Conservation (phyloP, 92 coral and sea anemone species). For the Nematostella vectensis region DNA sequence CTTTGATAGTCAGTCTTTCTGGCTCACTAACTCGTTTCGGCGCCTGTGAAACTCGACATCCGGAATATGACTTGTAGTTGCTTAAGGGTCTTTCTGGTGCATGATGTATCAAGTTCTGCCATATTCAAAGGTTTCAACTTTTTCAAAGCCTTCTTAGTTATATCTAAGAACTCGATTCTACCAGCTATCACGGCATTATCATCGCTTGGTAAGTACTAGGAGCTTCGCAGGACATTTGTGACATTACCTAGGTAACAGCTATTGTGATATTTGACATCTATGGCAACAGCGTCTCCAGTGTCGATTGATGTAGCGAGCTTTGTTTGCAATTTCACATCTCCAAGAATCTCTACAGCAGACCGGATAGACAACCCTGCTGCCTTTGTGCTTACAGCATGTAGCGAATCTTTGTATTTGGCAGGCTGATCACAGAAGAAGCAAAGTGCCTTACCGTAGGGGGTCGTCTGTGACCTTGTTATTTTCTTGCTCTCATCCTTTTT, state of each 20-base stretch:
- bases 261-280: slow-evolving; percentile 35
- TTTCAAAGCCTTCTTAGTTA: slow-evolving; percentile 17
- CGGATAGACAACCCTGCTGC: slow-evolving; percentile 33
- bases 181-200: slow-evolving; percentile 14
- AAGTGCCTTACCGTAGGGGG: slow-evolving; percentile 20
- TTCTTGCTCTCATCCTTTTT: slow-evolving; percentile 9
- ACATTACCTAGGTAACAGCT: slow-evolving; percentile 8
- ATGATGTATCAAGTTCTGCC: slow-evolving; percentile 40
- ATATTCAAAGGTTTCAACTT: slow-evolving; percentile 28
- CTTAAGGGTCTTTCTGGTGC: slow-evolving; percentile 39
- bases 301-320: slow-evolving; percentile 25
- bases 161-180: slow-evolving; percentile 27
- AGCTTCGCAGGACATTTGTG: slow-evolving; percentile 4
- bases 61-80: slow-evolving; percentile 44
- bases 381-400: slow-evolving; percentile 32
- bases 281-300: slow-evolving; percentile 17
- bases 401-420: slow-evolving; percentile 19
- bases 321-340: slow-evolving; percentile 19
- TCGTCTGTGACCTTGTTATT: slow-evolving; percentile 26
- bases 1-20: slow-evolving; percentile 33
- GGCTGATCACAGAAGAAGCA: slow-evolving; percentile 30
- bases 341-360: slow-evolving; percentile 22
- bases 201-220: background rate
- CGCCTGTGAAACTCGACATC: slow-evolving; percentile 44
- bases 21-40: slow-evolving; percentile 56